Evolutionary conservation across 2,113 vertebrate species (phyloP), one percentile per base, ranked within the genome.

Genomic region (Plectropomus leopardus): DNA sequence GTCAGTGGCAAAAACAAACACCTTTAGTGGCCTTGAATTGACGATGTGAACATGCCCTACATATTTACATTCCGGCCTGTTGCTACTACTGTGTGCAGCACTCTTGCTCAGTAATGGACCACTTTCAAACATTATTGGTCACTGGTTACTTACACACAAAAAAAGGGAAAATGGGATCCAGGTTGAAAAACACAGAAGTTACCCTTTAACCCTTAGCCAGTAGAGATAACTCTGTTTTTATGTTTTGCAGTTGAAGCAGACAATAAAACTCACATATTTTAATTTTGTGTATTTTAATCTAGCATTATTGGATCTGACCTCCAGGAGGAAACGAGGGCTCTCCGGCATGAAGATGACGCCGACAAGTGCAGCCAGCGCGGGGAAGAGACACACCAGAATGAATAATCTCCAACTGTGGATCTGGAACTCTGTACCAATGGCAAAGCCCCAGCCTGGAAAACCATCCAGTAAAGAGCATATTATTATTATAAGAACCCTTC

Each of bases 351-450:
- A 98, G 81, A 96, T 89, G 40, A 99, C 89, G 0, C 97, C 97
- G 45, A 96, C 76, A 45, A 99, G 93, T 58, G 98, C 98, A 5
- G 95, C 94, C 0, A 98, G 89, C 0, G 96, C 96, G 1, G 98
- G 98, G 81, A 99, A 94, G 24, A 96, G 95, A 11, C 97, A 99
- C 84, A 99, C 92, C 1, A 99, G 93, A 3, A 99, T 97, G 61
- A 98, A 99, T 28, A 99, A 92, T 26, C 98, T 96, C 98, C 98
- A 99, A 90, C 96, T 99, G 93, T 98, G 98, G 92, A 97, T 97
- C 89, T 99, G 98, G 88, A 97, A 96, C 74, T 93, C 95, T 17
- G 96, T 95, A 9, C 98, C 98, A 88, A 99, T 98, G 80, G 96
- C 96, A 89, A 98, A 98, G 19, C 98, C 97, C 98, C 98, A 99